Evolutionary conservation across 2,888 invertebrate genomes (phyloP).

Genomic region (Hipparchia sbordonii): DNA sequence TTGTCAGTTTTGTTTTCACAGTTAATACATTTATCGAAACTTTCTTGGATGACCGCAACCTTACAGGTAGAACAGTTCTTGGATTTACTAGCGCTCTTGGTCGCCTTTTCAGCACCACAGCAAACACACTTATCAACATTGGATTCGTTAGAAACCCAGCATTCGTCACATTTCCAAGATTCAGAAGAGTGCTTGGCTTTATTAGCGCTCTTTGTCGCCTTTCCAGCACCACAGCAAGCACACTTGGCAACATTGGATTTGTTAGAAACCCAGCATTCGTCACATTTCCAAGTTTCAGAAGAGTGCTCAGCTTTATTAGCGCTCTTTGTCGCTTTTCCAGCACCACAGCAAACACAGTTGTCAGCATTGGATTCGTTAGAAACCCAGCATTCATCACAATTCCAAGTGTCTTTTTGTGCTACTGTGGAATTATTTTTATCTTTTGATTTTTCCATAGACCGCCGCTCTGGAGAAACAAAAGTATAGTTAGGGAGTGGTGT

Average conservation of each 20-base stretch:
- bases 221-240: slow-evolving; percentile 56
- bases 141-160: slow-evolving; percentile 56
- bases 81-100: slow-evolving; percentile 24
- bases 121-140: slow-evolving; percentile 56
- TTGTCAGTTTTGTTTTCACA: slow-evolving; percentile 49
- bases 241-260: slow-evolving; percentile 54
- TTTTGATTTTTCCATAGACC: slow-evolving; percentile 47
- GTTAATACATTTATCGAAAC: slow-evolving; percentile 50
- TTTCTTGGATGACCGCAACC: slow-evolving; percentile 44
- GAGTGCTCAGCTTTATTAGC: slow-evolving; percentile 45
- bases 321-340: slow-evolving; percentile 42
- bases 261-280: slow-evolving; percentile 59
- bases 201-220: slow-evolving; percentile 34
- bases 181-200: slow-evolving; percentile 47
- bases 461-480: slow-evolving; percentile 57
- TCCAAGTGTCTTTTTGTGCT: slow-evolving; percentile 48
- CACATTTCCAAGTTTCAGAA: slow-evolving; percentile 54
- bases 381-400: slow-evolving; percentile 58
- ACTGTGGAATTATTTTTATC: slow-evolving; percentile 41
- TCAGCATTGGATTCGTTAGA: slow-evolving; percentile 53
- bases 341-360: slow-evolving; percentile 59
- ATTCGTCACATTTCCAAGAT: slow-evolving; percentile 58
- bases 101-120: slow-evolving; percentile 53
- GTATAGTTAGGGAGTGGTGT: slow-evolving; percentile 49
- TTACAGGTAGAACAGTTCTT: slow-evolving; percentile 45